Evolutionary conservation across 2,797 vertebrate genomes (phyloP).

Genomic region (Astyanax mexicanus): DNA sequence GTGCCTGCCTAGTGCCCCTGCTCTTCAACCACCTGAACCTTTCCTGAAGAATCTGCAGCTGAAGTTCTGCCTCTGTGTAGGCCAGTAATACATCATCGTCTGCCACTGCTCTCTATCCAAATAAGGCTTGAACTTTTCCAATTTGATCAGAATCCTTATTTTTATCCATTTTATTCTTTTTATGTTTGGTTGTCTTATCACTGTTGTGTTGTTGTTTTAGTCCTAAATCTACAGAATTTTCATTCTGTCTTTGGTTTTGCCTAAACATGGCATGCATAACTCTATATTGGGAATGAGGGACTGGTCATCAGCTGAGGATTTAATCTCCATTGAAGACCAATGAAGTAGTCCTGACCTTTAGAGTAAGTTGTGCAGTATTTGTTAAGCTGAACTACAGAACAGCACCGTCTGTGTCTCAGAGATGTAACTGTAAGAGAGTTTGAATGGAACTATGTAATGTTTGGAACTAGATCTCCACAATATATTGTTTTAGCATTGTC

Average conservation of each 20-base stretch:
- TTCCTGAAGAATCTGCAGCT: conserved; percentile 79
- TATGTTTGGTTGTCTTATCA: neutral
- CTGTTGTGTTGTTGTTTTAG: neutral
- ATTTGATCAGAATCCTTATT: neutral
- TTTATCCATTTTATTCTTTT: neutral
- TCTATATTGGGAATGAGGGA: neutral
- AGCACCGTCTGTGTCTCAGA: neutral
- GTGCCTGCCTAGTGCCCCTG: conserved; percentile 86
- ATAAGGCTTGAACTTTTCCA: neutral
- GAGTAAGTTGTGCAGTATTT: neutral
- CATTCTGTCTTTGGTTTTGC: neutral
- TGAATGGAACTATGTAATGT: neutral
- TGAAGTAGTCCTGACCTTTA: neutral
- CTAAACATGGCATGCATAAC: conserved; percentile 17
- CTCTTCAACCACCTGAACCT: conserved; percentile 85
- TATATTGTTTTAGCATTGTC: no score
- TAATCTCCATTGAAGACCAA: neutral
- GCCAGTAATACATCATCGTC: no score
- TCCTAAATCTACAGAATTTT: conserved; percentile 5
- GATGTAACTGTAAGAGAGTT: conserved; percentile 1
- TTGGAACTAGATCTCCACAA: no score
- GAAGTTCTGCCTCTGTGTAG: no score
- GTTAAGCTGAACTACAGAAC: neutral
- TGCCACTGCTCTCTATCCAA: conserved; percentile 1
- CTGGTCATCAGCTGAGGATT: neutral